Percentiles rank a stretch among this genome's conserved stretches.
Evolutionary conservation across 2,797 vertebrate genomes (phyloP).

Genomic region (Setipinna tenuifilis): DNA sequence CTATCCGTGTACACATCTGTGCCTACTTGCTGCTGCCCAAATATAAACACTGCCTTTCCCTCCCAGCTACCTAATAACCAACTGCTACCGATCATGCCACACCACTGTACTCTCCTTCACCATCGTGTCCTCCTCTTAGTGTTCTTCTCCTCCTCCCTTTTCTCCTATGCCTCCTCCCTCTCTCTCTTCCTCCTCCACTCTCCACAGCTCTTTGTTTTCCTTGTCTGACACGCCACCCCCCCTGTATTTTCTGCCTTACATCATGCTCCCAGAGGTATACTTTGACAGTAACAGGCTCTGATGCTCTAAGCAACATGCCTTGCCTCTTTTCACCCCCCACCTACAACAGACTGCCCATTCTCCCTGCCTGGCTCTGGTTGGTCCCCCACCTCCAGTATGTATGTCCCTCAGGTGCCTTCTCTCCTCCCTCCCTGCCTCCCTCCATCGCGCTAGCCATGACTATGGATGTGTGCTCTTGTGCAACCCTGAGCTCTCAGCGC

Average conservation of each 20-base stretch:
- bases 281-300: conserved; percentile 59
- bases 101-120: not conserved
- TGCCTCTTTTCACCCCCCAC: not conserved
- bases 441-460: not conserved
- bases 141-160: conserved; percentile 41
- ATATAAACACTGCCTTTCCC: not conserved
- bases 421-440: not conserved
- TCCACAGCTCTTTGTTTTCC: conserved; percentile 22
- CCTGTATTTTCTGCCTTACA: conserved; percentile 50
- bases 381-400: not conserved
- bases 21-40: not conserved
- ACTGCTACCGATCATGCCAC: not conserved
- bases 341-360: not conserved
- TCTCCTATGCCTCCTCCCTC: conserved; percentile 56
- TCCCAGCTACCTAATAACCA: not conserved
- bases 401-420: not conserved
- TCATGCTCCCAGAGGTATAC: conserved; percentile 61
- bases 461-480: too few relatives aligned
- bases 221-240: not conserved
- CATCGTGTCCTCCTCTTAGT: not conserved
- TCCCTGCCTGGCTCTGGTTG: not conserved
- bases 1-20: not conserved
- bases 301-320: conserved; percentile 44
- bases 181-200: not conserved
- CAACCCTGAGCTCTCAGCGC: not conserved